These are phyloP conservation scores for Stenurella melanura DNA, from an alignment of 2,888 invertebrate genomes.

Conservation along the genomic window DNA sequence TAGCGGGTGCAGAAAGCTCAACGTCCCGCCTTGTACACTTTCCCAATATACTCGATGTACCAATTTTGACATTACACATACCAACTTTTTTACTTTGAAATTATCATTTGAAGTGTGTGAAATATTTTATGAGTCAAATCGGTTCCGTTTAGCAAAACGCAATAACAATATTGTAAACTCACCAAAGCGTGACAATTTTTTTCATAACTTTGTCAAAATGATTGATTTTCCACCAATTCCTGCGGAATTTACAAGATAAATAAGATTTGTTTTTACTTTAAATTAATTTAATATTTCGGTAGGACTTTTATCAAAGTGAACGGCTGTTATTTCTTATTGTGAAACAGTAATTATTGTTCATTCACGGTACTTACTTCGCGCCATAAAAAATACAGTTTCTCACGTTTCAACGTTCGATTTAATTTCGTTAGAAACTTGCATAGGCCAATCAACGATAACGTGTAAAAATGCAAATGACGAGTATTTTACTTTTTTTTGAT, in stretches of 20 bases:
- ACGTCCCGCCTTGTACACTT: no score
- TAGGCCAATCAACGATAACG: no score
- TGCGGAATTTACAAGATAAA: conserved; percentile 27
- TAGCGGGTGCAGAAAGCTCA: no score
- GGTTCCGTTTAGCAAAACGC: conserved; percentile 4
- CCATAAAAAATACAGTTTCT: conserved; percentile 25
- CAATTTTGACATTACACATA: not conserved
- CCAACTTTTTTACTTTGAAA: not conserved
- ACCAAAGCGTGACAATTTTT: conserved; percentile 20
- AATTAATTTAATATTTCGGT: conserved; percentile 36
- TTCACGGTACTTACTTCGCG: conserved; percentile 32
- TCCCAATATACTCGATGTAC: not conserved
- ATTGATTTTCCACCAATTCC: conserved; percentile 21
- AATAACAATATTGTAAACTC: not conserved
- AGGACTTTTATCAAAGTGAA: conserved; percentile 38
- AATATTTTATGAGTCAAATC: conserved; percentile 6
- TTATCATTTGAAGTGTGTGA: not conserved
- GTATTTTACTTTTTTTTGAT: no score
- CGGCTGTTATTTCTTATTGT: conserved; percentile 16
- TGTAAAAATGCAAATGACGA: no score
- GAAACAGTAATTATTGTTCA: conserved; percentile 26
- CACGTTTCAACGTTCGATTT: conserved; percentile 26
- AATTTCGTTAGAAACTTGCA: conserved; percentile 4
- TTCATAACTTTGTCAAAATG: not conserved
- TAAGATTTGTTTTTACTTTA: conserved; percentile 22